phyloP scores from a whole-genome alignment of 1,140 invertebrate genomes.

The Drosophila virilis region DNA sequence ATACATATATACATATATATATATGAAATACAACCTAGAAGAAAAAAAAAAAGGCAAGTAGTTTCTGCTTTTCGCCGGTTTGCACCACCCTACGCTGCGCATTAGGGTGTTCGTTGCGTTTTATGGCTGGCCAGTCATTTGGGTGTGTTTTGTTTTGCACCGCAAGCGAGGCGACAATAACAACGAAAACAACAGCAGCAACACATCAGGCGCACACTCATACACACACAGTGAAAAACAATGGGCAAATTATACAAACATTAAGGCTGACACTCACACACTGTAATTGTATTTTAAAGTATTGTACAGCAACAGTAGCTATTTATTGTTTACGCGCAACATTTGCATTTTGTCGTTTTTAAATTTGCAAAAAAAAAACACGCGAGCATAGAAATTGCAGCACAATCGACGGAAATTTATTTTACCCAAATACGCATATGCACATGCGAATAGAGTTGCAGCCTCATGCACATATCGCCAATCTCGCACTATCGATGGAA shows the following conservation, averaged over 20 bases:
- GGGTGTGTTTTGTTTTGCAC: slow-evolving; percentile 60
- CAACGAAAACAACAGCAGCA: slow-evolving; percentile 31
- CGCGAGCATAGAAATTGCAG: slow-evolving; percentile 22
- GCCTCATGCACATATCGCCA: slow-evolving; percentile 13
- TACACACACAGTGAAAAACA: slow-evolving; percentile 33
- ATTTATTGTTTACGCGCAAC: slow-evolving; percentile 32
- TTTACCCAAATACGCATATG: slow-evolving; percentile 56
- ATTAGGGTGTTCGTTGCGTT: slow-evolving; percentile 26
- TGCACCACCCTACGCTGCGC: slow-evolving; percentile 3
- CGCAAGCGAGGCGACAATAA: slow-evolving; percentile 41
- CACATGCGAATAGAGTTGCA: slow-evolving; percentile 47
- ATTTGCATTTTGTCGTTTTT: slow-evolving; percentile 34
- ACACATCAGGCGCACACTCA: slow-evolving; percentile 7
- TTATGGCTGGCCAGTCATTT: slow-evolving; percentile 26
- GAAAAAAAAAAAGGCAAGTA: background rate
- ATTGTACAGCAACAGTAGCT: slow-evolving; percentile 16
- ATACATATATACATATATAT: background rate
- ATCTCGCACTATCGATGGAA: slow-evolving; percentile 9
- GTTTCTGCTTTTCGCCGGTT: slow-evolving; percentile 40
- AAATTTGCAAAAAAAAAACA: slow-evolving; percentile 27
- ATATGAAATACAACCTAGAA: background rate
- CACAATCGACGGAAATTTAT: slow-evolving; percentile 37
- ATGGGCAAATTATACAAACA: slow-evolving; percentile 49
- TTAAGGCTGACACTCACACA: slow-evolving; percentile 40
- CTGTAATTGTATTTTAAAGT: slow-evolving; percentile 19